Percentiles rank a stretch among this genome's conserved stretches.
phyloP scores from a whole-genome alignment of 2,797 vertebrate species.

The Parambassis ranga region DNA sequence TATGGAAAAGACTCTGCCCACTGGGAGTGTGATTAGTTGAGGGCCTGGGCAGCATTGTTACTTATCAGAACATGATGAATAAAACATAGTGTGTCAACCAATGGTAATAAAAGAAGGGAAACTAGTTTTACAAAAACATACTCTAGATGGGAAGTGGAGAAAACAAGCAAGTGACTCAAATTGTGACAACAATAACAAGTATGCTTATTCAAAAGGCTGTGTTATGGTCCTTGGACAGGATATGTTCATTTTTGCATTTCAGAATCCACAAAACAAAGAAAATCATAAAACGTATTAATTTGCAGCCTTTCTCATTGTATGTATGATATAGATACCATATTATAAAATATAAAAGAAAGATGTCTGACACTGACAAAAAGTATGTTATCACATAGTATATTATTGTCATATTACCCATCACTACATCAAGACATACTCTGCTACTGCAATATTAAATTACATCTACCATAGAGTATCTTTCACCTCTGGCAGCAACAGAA shows the following conservation, averaged over 20 bases:
- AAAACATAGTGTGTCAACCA: constrained; percentile 43
- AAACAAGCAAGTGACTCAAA: neutral
- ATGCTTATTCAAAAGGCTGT: too few relatives aligned
- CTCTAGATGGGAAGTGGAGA: neutral
- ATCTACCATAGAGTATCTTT: neutral
- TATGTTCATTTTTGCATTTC: too few relatives aligned
- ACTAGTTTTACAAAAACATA: constrained; percentile 11
- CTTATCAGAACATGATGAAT: constrained; percentile 47
- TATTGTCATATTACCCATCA: too few relatives aligned
- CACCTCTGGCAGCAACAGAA: neutral
- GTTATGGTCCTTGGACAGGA: too few relatives aligned
- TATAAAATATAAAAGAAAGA: neutral
- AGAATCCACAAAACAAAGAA: too few relatives aligned
- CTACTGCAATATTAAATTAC: neutral
- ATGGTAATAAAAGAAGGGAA: constrained; percentile 17
- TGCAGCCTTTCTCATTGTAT: neutral
- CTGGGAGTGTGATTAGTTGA: constrained; percentile 44
- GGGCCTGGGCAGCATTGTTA: constrained; percentile 11
- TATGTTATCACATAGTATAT: neutral
- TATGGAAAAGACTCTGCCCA: constrained; percentile 28
- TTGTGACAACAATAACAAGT: neutral
- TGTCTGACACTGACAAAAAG: neutral
- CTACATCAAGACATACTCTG: neutral
- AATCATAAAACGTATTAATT: neutral
- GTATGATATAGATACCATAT: neutral